phyloP scores from a whole-genome alignment of 2,797 vertebrate species.

The Percopsis omiscomaycus region DNA sequence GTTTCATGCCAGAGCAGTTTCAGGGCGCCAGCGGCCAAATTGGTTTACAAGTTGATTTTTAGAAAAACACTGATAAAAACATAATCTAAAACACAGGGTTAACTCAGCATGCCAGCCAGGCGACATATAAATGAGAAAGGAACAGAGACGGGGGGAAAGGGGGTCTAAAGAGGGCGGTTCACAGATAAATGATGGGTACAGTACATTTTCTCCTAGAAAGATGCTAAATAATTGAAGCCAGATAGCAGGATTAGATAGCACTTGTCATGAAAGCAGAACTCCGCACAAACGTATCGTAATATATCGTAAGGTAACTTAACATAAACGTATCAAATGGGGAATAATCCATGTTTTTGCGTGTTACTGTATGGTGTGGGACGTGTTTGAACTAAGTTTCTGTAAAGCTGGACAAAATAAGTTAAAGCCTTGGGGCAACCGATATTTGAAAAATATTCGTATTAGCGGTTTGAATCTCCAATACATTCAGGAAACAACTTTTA shows the following conservation, averaged over 20 bases:
- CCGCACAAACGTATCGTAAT: constrained; percentile 13
- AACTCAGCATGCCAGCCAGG: constrained; percentile 52
- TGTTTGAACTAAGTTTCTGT: no score
- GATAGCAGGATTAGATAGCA: constrained; percentile 54
- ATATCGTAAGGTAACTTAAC: no score
- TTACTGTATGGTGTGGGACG: constrained; percentile 14
- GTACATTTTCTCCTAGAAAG: constrained; percentile 37
- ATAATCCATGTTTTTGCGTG: constrained; percentile 34
- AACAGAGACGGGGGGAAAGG: constrained; percentile 44
- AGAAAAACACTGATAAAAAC: constrained; percentile 74
- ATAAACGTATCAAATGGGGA: constrained; percentile 32
- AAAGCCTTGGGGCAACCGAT: no score
- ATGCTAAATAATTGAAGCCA: constrained; percentile 58
- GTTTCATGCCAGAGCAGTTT: constrained; percentile 75
- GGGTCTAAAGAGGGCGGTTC: constrained; percentile 29
- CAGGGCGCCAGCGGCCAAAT: constrained; percentile 75
- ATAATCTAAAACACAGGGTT: constrained; percentile 71
- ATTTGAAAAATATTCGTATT: no score
- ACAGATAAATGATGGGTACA: constrained; percentile 53
- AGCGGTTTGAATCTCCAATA: no score
- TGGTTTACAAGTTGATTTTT: constrained; percentile 76
- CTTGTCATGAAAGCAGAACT: constrained; percentile 47
- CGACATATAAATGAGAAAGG: constrained; percentile 58
- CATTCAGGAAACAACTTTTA: constrained; percentile 11
- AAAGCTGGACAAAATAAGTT: no score